Base-by-base conservation (phyloP, 2,113 vertebrate species). In the Gadus macrocephalus region DNA sequence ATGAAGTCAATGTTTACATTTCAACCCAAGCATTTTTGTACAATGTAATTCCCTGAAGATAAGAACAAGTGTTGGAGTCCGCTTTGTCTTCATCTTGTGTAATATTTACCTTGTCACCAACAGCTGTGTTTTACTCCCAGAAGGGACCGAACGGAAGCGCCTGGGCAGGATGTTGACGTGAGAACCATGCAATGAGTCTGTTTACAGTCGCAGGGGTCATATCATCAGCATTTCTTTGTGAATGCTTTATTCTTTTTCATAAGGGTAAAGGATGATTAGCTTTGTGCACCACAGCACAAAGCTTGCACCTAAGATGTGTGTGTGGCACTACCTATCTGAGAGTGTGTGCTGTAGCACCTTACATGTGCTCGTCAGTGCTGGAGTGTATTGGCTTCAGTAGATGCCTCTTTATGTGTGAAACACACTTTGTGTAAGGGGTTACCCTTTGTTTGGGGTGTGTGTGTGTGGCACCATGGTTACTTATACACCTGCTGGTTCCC, bases 401-500 rank as follows among this genome's bases (percentile, higher is more conserved):
- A 79, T 68, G 27, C 22, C 12, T 61, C 65, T 73, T 66, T 76
- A 49, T 27, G 63, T 69, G 79, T 4, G 31, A 85, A 76, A 72
- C 70, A 74, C 74, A 73, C 63, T 25, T 85, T 85, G 65, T 73
- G 6, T 81, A 79, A 87, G 75, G 77, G 70, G 63, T 74, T 84
- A 20, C 53, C 66, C 49, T 49, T 49, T 64, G 64, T 28, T 6
- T 31, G 58, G 42, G 9, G 42, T 8, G 42, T 49, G 42, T 49
- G 42, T 49, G 42, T 49, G 42, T 9, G 42, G 42, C 42, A 49
- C 42, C 42, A 14, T 49, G 42, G 42, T 49, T 7, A 49, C 11
- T 49, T 49, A 12, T 14, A 49, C 31, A 5, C 31, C 31, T 35
- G 31, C 31, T 35, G 31, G 12, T 49, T 12, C 42, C 42, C 8